These are phyloP conservation scores for Artemia sp. DNA, from an alignment of 2,888 invertebrate species.

Conservation along the genomic window DNA sequence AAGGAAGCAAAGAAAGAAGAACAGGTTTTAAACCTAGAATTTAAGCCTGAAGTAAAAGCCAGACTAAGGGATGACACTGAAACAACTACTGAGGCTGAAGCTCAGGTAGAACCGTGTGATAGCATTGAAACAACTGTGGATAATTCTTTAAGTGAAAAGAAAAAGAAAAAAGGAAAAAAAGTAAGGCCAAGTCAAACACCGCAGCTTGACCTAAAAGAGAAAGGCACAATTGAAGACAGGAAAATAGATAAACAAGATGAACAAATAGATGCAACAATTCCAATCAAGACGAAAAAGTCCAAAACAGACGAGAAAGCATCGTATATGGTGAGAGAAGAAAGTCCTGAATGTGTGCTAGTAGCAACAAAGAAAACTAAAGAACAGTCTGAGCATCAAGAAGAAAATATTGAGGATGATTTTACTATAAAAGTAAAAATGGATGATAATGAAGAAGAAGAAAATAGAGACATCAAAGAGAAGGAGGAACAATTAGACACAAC, in stretches of 20 bases:
- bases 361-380: conserved; percentile 30
- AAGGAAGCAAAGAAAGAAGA: too few species aligned
- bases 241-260: too few species aligned
- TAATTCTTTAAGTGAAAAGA: conserved; percentile 10
- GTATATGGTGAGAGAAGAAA: conserved; percentile 29
- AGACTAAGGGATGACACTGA: conserved; percentile 30
- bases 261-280: conserved; percentile 35
- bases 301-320: conserved; percentile 30
- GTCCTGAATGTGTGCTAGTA: conserved; percentile 30
- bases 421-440: conserved; percentile 27
- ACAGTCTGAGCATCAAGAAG: conserved; percentile 27
- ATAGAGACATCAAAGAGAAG: too few species aligned
- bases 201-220: too few species aligned
- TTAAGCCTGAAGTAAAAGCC: conserved; percentile 26
- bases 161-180: conserved; percentile 35
- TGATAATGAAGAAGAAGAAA: conserved; percentile 23
- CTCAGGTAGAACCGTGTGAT: too few species aligned
- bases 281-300: conserved; percentile 40
- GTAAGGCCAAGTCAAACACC: neutral
- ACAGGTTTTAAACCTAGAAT: neutral
- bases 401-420: conserved; percentile 29
- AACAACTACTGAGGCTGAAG: neutral
- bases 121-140: too few species aligned
- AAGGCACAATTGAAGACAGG: too few species aligned
- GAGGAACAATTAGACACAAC: conserved; percentile 31